phyloP scores from a whole-genome alignment of 1,140 invertebrate genomes.

The Halictus rubicundus region DNA sequence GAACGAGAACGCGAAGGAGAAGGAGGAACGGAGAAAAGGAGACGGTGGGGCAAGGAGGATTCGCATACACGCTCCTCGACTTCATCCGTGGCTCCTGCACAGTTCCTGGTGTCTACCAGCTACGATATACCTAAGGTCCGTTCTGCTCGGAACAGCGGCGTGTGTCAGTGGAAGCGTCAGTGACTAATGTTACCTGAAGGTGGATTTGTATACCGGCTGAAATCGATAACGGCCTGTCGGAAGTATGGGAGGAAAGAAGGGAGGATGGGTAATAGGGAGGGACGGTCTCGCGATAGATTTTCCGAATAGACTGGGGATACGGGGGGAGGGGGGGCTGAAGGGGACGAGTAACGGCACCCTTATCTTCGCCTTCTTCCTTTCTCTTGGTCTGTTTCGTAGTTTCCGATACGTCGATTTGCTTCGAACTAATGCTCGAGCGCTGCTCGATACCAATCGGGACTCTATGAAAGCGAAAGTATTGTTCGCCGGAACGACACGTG shows the following conservation, averaged over 20 bases:
- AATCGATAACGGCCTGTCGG: conserved; percentile 69
- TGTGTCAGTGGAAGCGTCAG: conserved; percentile 64
- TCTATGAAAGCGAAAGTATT: neutral
- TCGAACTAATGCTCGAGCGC: neutral
- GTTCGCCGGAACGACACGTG: too few species aligned
- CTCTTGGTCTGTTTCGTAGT: neutral
- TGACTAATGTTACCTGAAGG: conserved; percentile 72
- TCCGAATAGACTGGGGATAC: neutral
- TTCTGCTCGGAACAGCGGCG: conserved; percentile 46
- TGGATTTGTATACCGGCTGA: conserved; percentile 73
- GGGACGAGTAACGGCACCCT: conserved; percentile 25
- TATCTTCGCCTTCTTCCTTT: neutral
- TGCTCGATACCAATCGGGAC: neutral
- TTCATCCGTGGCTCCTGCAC: conserved; percentile 42
- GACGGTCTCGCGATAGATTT: conserved; percentile 49
- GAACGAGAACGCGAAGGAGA: neutral
- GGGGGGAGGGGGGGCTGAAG: neutral
- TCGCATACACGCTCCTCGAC: neutral
- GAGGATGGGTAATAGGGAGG: conserved; percentile 38
- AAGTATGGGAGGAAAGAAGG: conserved; percentile 8
- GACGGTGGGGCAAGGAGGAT: too few species aligned
- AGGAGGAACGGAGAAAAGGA: too few species aligned
- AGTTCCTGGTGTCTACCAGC: conserved; percentile 44
- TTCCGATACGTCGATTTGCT: neutral
- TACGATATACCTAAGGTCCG: conserved; percentile 38